These are phyloP conservation scores for Schizopygopsis pylzovi DNA, from an alignment of 2,797 vertebrate genomes.

Conservation along the genomic window DNA sequence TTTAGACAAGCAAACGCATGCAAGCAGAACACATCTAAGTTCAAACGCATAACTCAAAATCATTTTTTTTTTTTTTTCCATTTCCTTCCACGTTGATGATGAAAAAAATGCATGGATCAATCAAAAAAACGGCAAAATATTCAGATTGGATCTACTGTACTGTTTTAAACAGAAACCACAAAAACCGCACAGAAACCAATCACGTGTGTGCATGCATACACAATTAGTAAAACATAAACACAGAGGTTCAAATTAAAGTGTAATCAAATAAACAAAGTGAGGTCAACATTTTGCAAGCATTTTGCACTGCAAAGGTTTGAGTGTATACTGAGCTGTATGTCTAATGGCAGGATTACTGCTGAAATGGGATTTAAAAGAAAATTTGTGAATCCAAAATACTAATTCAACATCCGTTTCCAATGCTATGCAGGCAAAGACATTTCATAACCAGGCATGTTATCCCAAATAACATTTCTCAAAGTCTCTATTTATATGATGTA, in stretches of 20 bases:
- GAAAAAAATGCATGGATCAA: not conserved
- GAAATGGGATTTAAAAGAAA: not conserved
- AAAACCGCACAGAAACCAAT: slow-evolving; percentile 7
- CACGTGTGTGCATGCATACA: slow-evolving; percentile 2
- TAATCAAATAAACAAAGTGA: slow-evolving; percentile 65
- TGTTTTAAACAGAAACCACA: not conserved
- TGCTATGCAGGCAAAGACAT: not conserved
- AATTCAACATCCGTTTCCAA: not conserved
- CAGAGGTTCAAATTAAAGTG: slow-evolving; percentile 56
- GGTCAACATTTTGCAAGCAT: slow-evolving; percentile 82
- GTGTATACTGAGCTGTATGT: not conserved
- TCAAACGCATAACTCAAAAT: not conserved
- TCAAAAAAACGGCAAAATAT: not conserved
- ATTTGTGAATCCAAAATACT: not conserved
- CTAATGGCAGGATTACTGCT: not conserved
- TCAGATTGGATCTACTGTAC: not conserved
- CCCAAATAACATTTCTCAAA: not conserved
- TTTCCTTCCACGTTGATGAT: not conserved
- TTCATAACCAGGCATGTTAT: not conserved
- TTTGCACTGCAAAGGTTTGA: slow-evolving; percentile 68
- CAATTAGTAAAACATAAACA: slow-evolving; percentile 4
- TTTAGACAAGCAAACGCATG: not conserved
- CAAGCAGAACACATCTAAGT: not conserved
- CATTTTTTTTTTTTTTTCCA: not conserved
- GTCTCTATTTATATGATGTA: not conserved